Evolutionary conservation across 2,888 invertebrate species (phyloP).

Genomic region (Netelia melanura): DNA sequence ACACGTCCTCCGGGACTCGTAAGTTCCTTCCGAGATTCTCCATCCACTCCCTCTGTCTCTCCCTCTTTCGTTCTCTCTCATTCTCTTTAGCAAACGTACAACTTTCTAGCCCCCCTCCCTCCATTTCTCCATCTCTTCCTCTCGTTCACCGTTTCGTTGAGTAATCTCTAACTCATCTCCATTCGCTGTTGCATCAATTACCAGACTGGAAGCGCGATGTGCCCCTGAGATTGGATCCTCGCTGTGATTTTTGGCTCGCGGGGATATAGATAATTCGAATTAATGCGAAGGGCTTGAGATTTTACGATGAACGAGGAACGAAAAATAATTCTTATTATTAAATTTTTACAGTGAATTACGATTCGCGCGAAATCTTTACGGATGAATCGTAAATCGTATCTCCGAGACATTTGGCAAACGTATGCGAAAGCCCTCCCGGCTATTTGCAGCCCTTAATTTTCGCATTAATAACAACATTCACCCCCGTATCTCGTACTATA

Average conservation of each 20-base stretch:
- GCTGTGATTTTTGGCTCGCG: no score
- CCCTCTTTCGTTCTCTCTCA: conserved; percentile 2
- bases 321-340: no score
- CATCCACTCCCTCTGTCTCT: conserved; percentile 5
- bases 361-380: no score
- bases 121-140: conserved; percentile 14
- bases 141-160: conserved; percentile 11
- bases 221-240: neutral
- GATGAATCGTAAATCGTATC: no score
- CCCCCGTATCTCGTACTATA: neutral
- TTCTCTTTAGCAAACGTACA: conserved; percentile 41
- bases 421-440: no score
- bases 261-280: no score
- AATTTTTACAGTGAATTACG: no score
- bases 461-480: neutral
- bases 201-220: neutral
- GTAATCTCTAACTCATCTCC: neutral
- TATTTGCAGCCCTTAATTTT: no score
- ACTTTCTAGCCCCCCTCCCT: conserved; percentile 27
- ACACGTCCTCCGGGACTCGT: conserved; percentile 54
- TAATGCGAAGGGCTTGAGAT: no score
- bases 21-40: conserved; percentile 52
- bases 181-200: conserved; percentile 32
- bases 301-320: no score
- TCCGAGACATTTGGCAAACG: no score